Base-by-base conservation (phyloP, 2,888 invertebrate species). In the Tenthredo notha region DNA sequence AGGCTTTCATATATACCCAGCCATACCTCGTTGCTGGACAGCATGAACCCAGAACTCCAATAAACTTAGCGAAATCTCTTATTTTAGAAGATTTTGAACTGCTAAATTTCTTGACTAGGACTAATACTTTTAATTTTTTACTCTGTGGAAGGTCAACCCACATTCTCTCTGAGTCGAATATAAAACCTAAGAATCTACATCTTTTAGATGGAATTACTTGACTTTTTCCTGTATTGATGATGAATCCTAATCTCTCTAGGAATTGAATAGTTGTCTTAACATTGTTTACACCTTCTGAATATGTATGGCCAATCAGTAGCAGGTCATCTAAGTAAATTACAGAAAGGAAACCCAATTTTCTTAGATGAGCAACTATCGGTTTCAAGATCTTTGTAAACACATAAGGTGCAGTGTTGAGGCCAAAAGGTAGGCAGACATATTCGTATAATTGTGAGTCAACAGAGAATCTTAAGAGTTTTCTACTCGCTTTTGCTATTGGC, bases 371-470 rank as follows among this genome's bases (percentile, higher is more conserved):
- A 1, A 77, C 65, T 29, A 84, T 29, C 10, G 84, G 77, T 65
- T 67, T 84, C 65, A 84, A 77, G 5, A 84, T 9, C 15, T 84
- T 77, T 6, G 84, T 84, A 21, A 84, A 84, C 10, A 33, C 77
- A n/a, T 33, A 84, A 18, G 84, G 78, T 33, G 78, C 84, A 65
- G 50, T 84, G 21, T 77, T 78, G 1, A 84, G 65, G 12, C 88
- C 88, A 83, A 88, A 88, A n/a, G 87, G 88, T 9, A 88, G 21
- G 61, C 82, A 84, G 78, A 70, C 87, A 85, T 87, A 89, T 83
- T 88, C 87, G 85, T 84, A 88, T 3, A 86, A 15, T 40, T 18
- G 58, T 7, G 58, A 67, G 5, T 84, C n/a, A 84, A 87, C 88
- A n/a, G 54, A 12, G 84, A 88, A 89, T 67, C 86, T 67, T n/a